These are phyloP conservation scores for Enteromius trimaculatus DNA, from an alignment of 2,797 vertebrate species.

Conservation along the genomic window DNA sequence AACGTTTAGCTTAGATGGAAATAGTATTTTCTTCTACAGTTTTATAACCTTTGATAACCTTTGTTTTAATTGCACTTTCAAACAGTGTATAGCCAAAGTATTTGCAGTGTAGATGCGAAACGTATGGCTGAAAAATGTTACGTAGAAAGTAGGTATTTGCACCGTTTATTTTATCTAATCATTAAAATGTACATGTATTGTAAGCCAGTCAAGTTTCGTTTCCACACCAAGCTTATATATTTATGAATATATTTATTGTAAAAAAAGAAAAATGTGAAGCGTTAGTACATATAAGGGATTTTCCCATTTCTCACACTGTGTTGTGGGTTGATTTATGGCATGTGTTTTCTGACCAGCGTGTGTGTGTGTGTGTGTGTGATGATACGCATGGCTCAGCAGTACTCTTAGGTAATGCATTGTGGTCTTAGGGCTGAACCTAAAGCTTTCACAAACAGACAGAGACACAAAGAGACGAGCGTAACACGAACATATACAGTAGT, in stretches of 20 bases:
- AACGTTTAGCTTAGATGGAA: background rate
- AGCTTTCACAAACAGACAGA: background rate
- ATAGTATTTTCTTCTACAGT: background rate
- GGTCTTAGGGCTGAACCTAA: constrained; percentile 10
- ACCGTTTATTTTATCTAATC: background rate
- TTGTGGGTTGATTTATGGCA: constrained; percentile 2
- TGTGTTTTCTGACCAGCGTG: constrained; percentile 5
- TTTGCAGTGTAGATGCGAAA: background rate
- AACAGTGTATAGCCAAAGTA: background rate
- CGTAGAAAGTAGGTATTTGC: background rate
- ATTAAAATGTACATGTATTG: background rate
- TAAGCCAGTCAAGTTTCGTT: background rate
- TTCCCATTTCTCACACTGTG: background rate
- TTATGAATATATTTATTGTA: background rate
- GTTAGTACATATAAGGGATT: background rate
- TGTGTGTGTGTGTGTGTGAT: constrained; percentile 20
- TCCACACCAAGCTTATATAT: background rate
- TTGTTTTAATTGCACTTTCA: background rate
- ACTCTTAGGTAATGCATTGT: constrained; percentile 4
- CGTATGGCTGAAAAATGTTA: background rate
- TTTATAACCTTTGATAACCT: background rate
- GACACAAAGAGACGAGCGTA: background rate
- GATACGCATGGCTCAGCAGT: constrained; percentile 13
- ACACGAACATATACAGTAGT: constrained; percentile 6
- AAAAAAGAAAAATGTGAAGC: background rate